Base-by-base conservation (phyloP, 2,113 vertebrate genomes). In the Eira barbara region DNA sequence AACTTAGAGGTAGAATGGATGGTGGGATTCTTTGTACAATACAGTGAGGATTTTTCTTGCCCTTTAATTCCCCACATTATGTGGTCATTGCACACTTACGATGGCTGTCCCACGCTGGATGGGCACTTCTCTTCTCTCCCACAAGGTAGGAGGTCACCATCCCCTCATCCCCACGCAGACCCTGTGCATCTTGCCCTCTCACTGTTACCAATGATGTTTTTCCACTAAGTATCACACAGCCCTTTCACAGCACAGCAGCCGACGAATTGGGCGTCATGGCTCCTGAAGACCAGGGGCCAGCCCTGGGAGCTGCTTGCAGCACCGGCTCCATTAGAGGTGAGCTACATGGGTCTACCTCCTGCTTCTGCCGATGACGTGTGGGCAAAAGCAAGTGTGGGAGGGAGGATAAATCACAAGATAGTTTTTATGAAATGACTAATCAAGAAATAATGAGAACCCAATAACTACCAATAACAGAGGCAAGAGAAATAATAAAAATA, bases 401-500 rank as follows among this genome's bases (percentile, higher is more conserved):
- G 29, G 61, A 87, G 20, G 57, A 14, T n/a, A 83, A 91, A 94
- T 86, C 93, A 87, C 67, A 83, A 84, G 82, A 87, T 12, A 76
- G 69, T 59, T 73, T 97, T 98, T 96, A 97, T 96, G 93, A 96
- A 96, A 91, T 34, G 21, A 86, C 74, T 89, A 98, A 82, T 88
- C 94, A 74, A 96, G 97, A 98, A 97, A 63, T 96, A 84, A 95
- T 82, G 83, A 95, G 96, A 97, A 34, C 27, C 93, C 93, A 97
- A 74, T 93, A 97, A 65, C 95, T 91, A 59, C 89, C 61, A 96
- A 92, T 57, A 89, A 95, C 31, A 57, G 52, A 97, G 80, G 94
- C 95, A 97, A 95, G 89, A 98, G 94, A 95, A 97, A 96, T 96
- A 94, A 96, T 89, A 95, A 96, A 96, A 98, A 98, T 88, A 97